Base-by-base conservation (phyloP, 2,113 vertebrate species). In the Gnathonemus longibarbis region DNA sequence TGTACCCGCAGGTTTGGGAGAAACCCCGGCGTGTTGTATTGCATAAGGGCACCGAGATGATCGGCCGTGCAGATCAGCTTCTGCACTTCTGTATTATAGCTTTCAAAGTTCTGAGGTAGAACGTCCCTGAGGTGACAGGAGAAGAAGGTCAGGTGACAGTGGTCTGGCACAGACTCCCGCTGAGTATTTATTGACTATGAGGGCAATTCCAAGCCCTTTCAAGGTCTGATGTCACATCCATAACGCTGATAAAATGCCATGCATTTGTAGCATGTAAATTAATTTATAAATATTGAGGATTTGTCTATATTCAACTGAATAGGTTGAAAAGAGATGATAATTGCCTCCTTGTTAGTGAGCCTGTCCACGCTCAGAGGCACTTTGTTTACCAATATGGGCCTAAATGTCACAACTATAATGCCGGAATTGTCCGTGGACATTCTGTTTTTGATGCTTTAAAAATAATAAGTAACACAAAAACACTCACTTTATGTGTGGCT, bases 21-120 rank as follows among this genome's bases (percentile, higher is more conserved):
- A 93, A 99, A 99, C n/a, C 98, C 98, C 0, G 97, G 96, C 0
- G 98, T 99, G 93, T 98, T 97, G 48, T 99, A 99, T 45, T 99
- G 98, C 98, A 99, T 99, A 89, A 99, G 96, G 0, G 96, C 96
- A 70, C 98, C 98, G 93, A 99, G 93, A 88, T 96, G 97, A 94
- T 99, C 98, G n/a, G 98, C 98, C 0, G 94, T 95, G 93, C 98
- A 99, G 89, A 99, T 93, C 66, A 99, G 96, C 90, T 98, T 98
- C 94, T 99, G 98, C 0, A 99, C 96, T 31, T 98, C 97, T 1
- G 94, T 92, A 92, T 95, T 97, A 93, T 99, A 99, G 94, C 96
- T 98, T 92, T 97, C 98, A 88, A 99, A 99, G 93, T 97, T 98
- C 94, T 99, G 98, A 89, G 97, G 97, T 87, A 98, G 93, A 89